Conservation (phyloP, 2,113 vertebrate species). For the Eulacestoma nigropectus region DNA sequence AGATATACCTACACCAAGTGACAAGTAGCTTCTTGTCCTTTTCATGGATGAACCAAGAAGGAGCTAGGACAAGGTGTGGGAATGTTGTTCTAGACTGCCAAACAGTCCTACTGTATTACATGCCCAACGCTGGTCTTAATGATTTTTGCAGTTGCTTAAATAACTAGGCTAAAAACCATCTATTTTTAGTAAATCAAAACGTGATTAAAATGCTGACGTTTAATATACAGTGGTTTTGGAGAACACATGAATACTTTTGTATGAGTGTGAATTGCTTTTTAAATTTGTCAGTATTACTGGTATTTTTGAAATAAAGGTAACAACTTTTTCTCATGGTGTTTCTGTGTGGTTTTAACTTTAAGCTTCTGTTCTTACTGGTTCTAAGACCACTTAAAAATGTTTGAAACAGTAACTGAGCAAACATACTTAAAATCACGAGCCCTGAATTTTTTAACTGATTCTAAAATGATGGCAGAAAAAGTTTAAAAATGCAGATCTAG, state of each 20-base stretch:
- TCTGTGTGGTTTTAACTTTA: not conserved
- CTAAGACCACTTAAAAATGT: not conserved
- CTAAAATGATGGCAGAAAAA: not conserved
- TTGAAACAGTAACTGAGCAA: not conserved
- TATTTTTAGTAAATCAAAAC: constrained; percentile 72
- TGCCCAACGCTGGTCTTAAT: constrained; percentile 41
- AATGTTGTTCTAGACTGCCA: constrained; percentile 49
- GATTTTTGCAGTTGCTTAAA: constrained; percentile 76
- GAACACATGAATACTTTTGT: constrained; percentile 74
- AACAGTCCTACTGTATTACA: constrained; percentile 23
- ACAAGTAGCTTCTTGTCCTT: constrained; percentile 28
- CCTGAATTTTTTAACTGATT: not conserved
- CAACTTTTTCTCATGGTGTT: constrained; percentile 58
- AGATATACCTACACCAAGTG: not conserved
- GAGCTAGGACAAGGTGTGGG: constrained; percentile 6
- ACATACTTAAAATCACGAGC: not conserved
- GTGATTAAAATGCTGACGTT: constrained; percentile 67
- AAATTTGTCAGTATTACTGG: constrained; percentile 80
- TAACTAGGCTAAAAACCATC: constrained; percentile 72
- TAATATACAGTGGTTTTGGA: constrained; percentile 66
- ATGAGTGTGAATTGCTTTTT: constrained; percentile 74
- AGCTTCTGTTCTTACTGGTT: not conserved
- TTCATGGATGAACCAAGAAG: constrained; percentile 1
- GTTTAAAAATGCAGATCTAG: not conserved
- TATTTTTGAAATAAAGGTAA: constrained; percentile 81